Percentiles rank a stretch among this genome's conserved stretches.
Conservation (phyloP, 2,797 vertebrate species). For the Falco concolor region DNA sequence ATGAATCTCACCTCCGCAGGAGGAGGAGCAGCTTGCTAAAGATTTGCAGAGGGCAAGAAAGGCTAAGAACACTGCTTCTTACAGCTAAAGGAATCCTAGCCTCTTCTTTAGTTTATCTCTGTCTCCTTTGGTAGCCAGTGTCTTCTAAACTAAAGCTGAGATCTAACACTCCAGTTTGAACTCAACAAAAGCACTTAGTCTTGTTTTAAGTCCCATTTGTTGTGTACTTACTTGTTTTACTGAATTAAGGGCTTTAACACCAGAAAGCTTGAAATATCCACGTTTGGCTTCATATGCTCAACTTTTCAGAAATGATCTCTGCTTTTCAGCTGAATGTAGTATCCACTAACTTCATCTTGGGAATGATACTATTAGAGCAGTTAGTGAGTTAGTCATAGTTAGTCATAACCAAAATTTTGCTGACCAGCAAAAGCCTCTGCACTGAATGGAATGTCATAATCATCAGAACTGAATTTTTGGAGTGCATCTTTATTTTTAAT, state of each 20-base stretch:
- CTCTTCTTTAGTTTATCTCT: background rate
- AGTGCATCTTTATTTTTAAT: background rate
- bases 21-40: background rate
- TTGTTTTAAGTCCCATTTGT: background rate
- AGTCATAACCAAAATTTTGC: background rate
- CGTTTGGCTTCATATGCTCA: background rate
- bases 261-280: background rate
- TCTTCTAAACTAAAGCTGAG: background rate
- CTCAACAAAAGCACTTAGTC: background rate
- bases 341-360: background rate
- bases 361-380: background rate
- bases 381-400: background rate
- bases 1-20: background rate
- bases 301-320: background rate
- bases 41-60: background rate
- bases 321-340: background rate
- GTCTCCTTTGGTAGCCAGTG: background rate
- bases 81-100: background rate
- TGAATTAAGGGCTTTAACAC: background rate
- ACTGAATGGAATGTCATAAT: background rate
- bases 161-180: background rate
- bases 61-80: background rate
- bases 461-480: background rate
- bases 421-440: background rate
- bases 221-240: background rate